phyloP scores from a whole-genome alignment of 2,888 invertebrate genomes.

The Amiota mariae region DNA sequence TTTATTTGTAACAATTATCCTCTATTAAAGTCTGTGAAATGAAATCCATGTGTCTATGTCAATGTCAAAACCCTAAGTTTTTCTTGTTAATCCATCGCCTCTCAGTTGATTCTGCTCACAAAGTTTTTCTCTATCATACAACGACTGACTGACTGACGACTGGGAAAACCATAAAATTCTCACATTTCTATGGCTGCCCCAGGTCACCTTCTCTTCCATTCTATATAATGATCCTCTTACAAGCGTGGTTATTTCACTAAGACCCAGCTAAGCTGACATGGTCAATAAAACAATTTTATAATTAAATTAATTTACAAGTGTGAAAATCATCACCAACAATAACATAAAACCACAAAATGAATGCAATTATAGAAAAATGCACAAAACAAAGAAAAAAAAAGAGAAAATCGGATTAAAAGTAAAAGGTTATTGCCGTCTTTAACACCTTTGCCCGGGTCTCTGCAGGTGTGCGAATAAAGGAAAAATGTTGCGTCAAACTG shows the following conservation, averaged over 20 bases:
- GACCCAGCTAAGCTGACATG: conserved; percentile 53
- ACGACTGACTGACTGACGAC: too few species aligned
- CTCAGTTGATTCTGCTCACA: too few species aligned
- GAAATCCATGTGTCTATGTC: too few species aligned
- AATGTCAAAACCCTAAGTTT: too few species aligned
- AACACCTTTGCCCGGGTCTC: neutral
- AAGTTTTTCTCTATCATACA: too few species aligned
- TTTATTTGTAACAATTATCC: too few species aligned
- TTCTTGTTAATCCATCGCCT: too few species aligned
- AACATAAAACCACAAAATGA: conserved; percentile 24
- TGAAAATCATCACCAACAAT: conserved; percentile 46
- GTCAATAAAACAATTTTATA: conserved; percentile 44
- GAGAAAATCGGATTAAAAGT: conserved; percentile 66
- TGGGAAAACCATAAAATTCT: conserved; percentile 39
- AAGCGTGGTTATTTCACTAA: conserved; percentile 44
- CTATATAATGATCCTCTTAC: conserved; percentile 30
- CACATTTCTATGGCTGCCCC: conserved; percentile 56
- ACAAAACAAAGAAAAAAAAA: conserved; percentile 40
- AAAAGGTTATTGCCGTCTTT: conserved; percentile 61
- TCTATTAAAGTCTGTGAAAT: too few species aligned
- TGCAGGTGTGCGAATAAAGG: conserved; percentile 40
- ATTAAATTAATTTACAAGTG: conserved; percentile 66
- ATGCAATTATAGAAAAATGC: conserved; percentile 2
- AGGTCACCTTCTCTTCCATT: conserved; percentile 31
- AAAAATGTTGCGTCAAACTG: neutral